These are phyloP conservation scores for Cyprinodon diabolis DNA, from an alignment of 2,797 vertebrate genomes.

Conservation along the genomic window DNA sequence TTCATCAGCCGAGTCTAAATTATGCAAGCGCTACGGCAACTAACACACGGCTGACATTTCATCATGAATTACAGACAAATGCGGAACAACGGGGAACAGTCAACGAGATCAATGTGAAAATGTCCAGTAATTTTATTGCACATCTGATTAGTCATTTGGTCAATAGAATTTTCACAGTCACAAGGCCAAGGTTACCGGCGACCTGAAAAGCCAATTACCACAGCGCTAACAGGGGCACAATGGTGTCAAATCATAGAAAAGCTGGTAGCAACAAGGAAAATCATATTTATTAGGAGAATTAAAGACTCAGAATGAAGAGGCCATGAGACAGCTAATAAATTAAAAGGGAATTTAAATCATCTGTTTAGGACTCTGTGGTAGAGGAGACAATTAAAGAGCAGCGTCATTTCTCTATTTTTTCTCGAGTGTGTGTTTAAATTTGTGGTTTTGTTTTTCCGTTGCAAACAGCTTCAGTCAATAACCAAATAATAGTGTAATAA, in stretches of 20 bases:
- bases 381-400: not conserved
- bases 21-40: constrained; percentile 23
- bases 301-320: not conserved
- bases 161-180: constrained; percentile 17
- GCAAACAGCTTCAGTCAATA: constrained; percentile 43
- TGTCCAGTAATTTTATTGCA: constrained; percentile 13
- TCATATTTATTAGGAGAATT: constrained; percentile 19
- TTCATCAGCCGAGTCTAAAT: constrained; percentile 32
- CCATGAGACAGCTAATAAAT: not conserved
- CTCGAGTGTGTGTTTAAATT: not conserved
- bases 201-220: constrained; percentile 6
- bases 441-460: constrained; percentile 13
- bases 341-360: not conserved
- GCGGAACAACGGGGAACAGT: constrained; percentile 15
- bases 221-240: not conserved
- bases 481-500: constrained; percentile 45
- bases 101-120: constrained; percentile 26
- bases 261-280: not conserved
- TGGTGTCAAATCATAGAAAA: not conserved
- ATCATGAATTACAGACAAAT: constrained; percentile 28
- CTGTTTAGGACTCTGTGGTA: not conserved
- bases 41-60: constrained; percentile 45
- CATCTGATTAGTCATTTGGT: constrained; percentile 13
- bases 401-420: not conserved
- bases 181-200: not conserved